A percentile compares a stretch with the other conserved stretches of the same genome.
Evolutionary conservation across 2,888 invertebrate genomes (phyloP).

Genomic region (Augochlorella aurata): DNA sequence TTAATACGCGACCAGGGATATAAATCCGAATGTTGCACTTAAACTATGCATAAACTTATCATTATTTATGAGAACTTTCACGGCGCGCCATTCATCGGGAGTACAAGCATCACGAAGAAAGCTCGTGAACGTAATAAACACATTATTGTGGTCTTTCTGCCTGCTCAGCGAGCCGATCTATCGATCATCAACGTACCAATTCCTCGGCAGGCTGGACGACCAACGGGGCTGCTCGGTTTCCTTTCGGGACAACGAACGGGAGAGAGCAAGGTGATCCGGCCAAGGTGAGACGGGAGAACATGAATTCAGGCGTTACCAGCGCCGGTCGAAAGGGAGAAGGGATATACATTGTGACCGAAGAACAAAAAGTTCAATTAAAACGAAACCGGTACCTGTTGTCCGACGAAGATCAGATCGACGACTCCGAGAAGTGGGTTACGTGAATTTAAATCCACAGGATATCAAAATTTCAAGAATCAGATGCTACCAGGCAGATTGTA

Average conservation of each 20-base stretch:
- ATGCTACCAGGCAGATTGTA: too few species aligned
- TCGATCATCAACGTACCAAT: too few species aligned
- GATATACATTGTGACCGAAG: conserved; percentile 8
- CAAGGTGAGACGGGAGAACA: conserved; percentile 38
- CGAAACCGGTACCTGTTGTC: conserved; percentile 55
- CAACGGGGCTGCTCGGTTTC: conserved; percentile 21
- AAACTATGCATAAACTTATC: not conserved
- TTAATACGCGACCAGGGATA: not conserved
- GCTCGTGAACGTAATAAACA: not conserved
- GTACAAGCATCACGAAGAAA: not conserved
- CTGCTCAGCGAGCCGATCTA: too few species aligned
- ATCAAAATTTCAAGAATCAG: not conserved
- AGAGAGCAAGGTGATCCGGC: conserved; percentile 45
- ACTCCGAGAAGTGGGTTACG: conserved; percentile 36
- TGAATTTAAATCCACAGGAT: not conserved
- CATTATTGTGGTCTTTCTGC: not conserved
- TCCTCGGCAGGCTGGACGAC: not conserved
- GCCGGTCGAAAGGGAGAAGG: conserved; percentile 19
- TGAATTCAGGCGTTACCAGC: conserved; percentile 19
- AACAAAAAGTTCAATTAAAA: conserved; percentile 51
- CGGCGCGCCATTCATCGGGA: not conserved
- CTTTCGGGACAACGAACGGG: conserved; percentile 12
- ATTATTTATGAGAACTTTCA: conserved; percentile 6
- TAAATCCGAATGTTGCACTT: not conserved
- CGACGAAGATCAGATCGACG: conserved; percentile 22